Percentiles rank a stretch among this genome's conserved stretches.
phyloP scores from a whole-genome alignment of 2,113 vertebrate species.

The Promerops cafer region DNA sequence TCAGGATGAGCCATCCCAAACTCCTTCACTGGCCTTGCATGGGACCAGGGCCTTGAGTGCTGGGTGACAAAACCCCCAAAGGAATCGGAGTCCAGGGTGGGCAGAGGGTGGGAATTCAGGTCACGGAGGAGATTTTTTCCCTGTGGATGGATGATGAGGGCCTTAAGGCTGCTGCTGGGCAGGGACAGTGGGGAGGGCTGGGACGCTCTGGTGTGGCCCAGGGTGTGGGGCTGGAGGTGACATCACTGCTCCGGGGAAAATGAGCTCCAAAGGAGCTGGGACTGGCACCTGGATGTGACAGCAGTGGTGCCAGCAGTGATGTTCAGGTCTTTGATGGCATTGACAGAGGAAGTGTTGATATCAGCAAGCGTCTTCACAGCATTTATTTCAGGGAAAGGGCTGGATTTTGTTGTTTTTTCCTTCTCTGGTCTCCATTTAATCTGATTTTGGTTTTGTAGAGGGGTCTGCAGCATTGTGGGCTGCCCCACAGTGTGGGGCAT shows the following conservation, averaged over 20 bases:
- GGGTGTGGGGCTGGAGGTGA: background rate
- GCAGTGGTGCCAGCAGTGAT: background rate
- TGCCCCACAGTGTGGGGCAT: too few species aligned
- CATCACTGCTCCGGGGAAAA: background rate
- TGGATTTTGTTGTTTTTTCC: background rate
- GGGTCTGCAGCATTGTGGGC: rapidly evolving
- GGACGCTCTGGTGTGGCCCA: background rate
- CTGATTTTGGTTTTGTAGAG: background rate
- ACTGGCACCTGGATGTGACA: background rate
- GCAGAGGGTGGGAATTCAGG: background rate
- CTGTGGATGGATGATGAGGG: too few species aligned
- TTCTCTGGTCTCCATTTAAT: background rate
- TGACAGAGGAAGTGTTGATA: background rate
- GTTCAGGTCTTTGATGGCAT: background rate
- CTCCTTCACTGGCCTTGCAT: rapidly evolving
- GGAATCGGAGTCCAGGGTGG: rapidly evolving
- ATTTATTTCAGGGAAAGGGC: background rate
- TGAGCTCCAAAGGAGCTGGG: background rate
- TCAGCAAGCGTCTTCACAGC: background rate
- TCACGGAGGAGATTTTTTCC: rapidly evolving
- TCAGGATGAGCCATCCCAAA: background rate
- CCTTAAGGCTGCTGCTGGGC: background rate
- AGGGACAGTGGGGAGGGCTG: background rate
- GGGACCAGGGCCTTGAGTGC: background rate
- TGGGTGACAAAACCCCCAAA: rapidly evolving